These are phyloP conservation scores for Pteruthius melanotis DNA, from an alignment of 2,113 vertebrate species.

Conservation along the genomic window DNA sequence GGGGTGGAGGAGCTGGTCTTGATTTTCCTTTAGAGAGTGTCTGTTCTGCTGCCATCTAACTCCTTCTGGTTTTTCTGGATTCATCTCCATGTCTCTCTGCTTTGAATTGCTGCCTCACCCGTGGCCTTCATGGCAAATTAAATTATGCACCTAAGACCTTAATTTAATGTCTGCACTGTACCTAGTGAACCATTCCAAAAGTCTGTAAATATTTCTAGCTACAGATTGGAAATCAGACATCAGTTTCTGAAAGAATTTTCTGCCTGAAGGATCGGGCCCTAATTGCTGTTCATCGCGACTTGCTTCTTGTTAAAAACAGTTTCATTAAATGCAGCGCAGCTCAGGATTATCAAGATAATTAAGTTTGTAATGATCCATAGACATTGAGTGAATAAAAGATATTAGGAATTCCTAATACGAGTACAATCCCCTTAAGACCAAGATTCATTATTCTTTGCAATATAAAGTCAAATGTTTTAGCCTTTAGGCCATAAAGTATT, in stretches of 20 bases:
- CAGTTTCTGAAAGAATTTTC: background rate
- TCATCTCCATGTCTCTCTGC: background rate
- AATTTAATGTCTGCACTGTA: background rate
- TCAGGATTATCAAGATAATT: constrained; percentile 53
- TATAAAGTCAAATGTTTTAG: background rate
- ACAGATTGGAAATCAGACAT: background rate
- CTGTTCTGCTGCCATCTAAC: background rate
- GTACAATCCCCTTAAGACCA: background rate
- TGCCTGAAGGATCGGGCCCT: background rate
- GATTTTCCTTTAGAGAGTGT: background rate
- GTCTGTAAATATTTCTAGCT: background rate
- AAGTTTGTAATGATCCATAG: constrained; percentile 14
- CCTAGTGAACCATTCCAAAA: background rate
- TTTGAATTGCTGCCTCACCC: background rate
- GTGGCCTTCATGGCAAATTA: background rate
- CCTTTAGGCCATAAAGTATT: background rate
- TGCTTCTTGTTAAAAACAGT: constrained; percentile 18
- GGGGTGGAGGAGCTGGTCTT: background rate
- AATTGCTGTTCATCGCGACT: background rate
- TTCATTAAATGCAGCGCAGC: constrained; percentile 32
- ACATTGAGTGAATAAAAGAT: background rate
- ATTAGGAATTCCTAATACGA: constrained; percentile 23
- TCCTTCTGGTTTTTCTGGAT: background rate
- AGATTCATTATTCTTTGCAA: constrained; percentile 2
- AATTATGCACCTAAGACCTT: background rate